Conservation (phyloP, 1,140 invertebrate genomes). For the Aphis craccivora region DNA sequence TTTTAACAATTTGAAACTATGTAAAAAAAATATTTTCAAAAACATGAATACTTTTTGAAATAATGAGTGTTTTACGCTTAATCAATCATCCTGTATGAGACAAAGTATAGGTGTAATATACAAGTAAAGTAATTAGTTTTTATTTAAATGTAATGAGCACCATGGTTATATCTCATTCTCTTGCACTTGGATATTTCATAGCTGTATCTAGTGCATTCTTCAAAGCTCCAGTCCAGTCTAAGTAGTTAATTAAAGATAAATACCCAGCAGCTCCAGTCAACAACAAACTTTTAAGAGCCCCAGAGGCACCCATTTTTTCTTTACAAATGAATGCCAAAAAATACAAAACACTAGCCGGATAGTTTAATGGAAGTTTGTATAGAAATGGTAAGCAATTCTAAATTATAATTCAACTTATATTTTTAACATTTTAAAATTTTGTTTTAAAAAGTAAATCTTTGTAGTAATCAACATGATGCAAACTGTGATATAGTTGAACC, state of each 20-base stretch:
- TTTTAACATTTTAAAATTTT: conserved; percentile 60
- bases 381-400: conserved; percentile 1
- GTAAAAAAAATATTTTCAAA: too few species aligned
- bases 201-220: conserved; percentile 69
- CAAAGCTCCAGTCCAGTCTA: conserved; percentile 67
- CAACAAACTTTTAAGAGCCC: conserved; percentile 76
- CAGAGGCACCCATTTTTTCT: conserved; percentile 75
- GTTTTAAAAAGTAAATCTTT: not conserved
- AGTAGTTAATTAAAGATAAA: conserved; percentile 59
- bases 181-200: conserved; percentile 76
- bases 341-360: conserved; percentile 67
- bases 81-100: too few species aligned
- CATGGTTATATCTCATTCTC: conserved; percentile 80
- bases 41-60: too few species aligned
- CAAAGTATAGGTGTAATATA: not conserved
- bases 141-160: conserved; percentile 64
- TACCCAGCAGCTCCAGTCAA: conserved; percentile 69
- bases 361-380: conserved; percentile 62
- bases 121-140: not conserved
- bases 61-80: too few species aligned
- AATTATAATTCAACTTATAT: not conserved
- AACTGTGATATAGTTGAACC: conserved; percentile 76
- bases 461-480: conserved; percentile 66
- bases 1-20: too few species aligned
- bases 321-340: conserved; percentile 71